Evolutionary conservation across 2,797 vertebrate species (phyloP), one percentile per base, ranked within the genome.

Genomic region (Chanos chanos): DNA sequence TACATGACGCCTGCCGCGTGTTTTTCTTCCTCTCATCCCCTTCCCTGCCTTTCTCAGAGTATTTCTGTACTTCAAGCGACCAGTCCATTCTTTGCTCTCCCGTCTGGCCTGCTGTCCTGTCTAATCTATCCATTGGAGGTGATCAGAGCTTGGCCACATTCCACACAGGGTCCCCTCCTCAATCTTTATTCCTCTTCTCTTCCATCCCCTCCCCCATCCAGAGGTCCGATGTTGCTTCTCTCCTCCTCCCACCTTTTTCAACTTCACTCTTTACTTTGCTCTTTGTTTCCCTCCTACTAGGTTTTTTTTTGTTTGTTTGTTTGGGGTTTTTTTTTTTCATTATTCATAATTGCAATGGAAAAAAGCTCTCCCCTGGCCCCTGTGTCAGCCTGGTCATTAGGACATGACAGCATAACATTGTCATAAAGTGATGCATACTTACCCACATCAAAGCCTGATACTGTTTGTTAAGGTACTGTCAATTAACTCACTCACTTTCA

Each of bases 121-220:
- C 83, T 79, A 85, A 89, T 85, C 83, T 77, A 71, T 55, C 73
- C 72, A 72, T 77, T 61, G 77, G 81, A 80, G 73, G 24, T 84
- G 87, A 89, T 88, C 81, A 87, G 81, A 88, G 81, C 54, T 79
- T 77, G 76, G 79, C 77, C 72, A 82, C 86, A 89, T 89, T 89
- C 87, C 87, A 84, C 64, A 77, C 70, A 74, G 71, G 76, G 36
- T 25, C 73, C 39, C 49, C 75, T 60, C 70, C 63, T 71, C 25
- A n/a, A n/a, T n/a, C n/a, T n/a, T n/a, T n/a, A 61, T 28, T 52
- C 61, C 36, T 33, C 47, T 58, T 33, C 40, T 51, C 41, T 40
- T 16, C 18, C 22, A 10, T 37, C 39, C 37, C 37, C 28, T 56
- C 69, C 37, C 44, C 25, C 27, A 59, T n/a, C 37, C 47, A 41